These are phyloP conservation scores for Mythimna albipuncta DNA, from an alignment of 2,888 invertebrate species.

Conservation along the genomic window DNA sequence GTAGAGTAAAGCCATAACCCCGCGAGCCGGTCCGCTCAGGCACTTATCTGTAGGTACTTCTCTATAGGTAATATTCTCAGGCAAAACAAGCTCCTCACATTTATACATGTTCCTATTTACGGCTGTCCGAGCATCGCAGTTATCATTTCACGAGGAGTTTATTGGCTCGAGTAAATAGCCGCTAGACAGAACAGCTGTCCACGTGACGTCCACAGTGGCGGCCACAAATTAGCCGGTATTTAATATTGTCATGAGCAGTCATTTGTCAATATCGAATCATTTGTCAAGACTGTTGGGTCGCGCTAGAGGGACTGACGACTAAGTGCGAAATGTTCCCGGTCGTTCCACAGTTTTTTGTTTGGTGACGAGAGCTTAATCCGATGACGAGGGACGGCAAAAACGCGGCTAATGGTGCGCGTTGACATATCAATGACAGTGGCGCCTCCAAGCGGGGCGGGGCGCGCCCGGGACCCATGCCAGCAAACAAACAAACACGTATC, in stretches of 20 bases:
- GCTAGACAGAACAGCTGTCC: slow-evolving; percentile 16
- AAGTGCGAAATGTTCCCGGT: slow-evolving; percentile 76
- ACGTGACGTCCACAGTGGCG: slow-evolving; percentile 1
- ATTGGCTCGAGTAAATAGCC: slow-evolving; percentile 20
- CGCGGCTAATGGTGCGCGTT: slow-evolving; percentile 68
- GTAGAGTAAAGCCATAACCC: slow-evolving; percentile 7
- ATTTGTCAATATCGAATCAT: slow-evolving; percentile 43
- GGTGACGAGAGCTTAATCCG: slow-evolving; percentile 71
- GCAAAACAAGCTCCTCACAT: slow-evolving; percentile 33
- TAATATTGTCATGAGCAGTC: slow-evolving; percentile 13
- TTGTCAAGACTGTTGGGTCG: slow-evolving; percentile 63
- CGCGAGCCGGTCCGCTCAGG: slow-evolving; percentile 10
- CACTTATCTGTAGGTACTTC: slow-evolving; percentile 1
- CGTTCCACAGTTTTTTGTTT: slow-evolving; percentile 67
- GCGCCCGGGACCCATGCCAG: slow-evolving; percentile 24
- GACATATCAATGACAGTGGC: slow-evolving; percentile 69
- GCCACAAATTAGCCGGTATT: slow-evolving; percentile 27
- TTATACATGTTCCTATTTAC: background rate
- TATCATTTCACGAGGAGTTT: slow-evolving; percentile 48
- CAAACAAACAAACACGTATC: slow-evolving; percentile 59
- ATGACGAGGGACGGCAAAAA: slow-evolving; percentile 68
- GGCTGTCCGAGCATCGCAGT: slow-evolving; percentile 9
- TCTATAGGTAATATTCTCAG: slow-evolving; percentile 11
- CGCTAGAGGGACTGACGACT: slow-evolving; percentile 52
- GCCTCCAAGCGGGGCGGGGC: slow-evolving; percentile 20